Conservation (phyloP, 2,797 vertebrate genomes). For the Mormyrops boulengeri region DNA sequence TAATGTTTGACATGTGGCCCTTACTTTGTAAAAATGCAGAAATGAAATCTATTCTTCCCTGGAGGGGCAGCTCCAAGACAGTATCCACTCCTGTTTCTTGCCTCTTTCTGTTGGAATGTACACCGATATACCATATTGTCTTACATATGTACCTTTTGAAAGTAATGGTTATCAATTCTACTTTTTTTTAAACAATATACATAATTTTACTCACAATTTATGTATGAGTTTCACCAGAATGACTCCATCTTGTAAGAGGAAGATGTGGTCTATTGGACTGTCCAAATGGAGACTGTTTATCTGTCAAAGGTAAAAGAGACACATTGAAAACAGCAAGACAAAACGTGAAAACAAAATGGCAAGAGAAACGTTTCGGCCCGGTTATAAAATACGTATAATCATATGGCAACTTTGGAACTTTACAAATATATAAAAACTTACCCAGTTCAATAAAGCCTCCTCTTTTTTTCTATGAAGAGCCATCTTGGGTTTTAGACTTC, state of each 20-base stretch:
- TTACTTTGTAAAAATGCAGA: constrained; percentile 74
- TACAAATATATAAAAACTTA: constrained; percentile 32
- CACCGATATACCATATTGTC: neutral
- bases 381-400: neutral
- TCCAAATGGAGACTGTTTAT: constrained; percentile 68
- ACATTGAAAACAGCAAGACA: neutral
- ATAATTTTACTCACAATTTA: constrained; percentile 66
- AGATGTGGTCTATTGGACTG: constrained; percentile 43
- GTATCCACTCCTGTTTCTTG: constrained; percentile 45
- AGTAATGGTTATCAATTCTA: neutral
- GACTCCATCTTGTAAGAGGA: constrained; percentile 68
- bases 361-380: neutral
- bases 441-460: constrained; percentile 66
- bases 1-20: constrained; percentile 23
- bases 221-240: constrained; percentile 69
- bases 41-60: constrained; percentile 61
- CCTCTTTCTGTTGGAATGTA: constrained; percentile 57
- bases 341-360: neutral
- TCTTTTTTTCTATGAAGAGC: constrained; percentile 50
- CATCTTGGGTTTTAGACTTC: constrained; percentile 47
- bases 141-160: neutral
- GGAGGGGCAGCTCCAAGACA: constrained; percentile 42
- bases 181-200: neutral
- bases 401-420: neutral
- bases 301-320: constrained; percentile 45